Conservation (phyloP, 2,888 invertebrate species). For the Amblyteles armatorius region DNA sequence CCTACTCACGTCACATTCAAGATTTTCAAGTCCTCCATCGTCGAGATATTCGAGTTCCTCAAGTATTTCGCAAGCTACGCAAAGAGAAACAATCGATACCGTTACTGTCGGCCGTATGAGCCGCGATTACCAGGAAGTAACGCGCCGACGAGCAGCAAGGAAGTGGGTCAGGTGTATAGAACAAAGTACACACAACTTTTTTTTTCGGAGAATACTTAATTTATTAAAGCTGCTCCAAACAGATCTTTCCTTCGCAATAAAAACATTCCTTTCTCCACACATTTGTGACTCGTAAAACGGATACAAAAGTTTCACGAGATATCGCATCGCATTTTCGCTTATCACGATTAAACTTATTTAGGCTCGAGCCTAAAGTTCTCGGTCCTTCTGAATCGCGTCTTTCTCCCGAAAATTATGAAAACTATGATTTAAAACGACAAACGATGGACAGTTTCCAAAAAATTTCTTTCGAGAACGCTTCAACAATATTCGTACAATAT, state of each 20-base stretch:
- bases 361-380: neutral
- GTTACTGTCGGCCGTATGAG: constrained; percentile 2
- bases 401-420: neutral
- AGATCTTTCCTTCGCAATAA: neutral
- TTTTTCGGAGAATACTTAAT: constrained; percentile 41
- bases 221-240: constrained; percentile 27
- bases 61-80: constrained; percentile 88
- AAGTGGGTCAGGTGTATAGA: constrained; percentile 33
- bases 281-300: neutral
- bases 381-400: neutral
- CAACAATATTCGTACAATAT: constrained; percentile 13
- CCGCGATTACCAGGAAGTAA: constrained; percentile 22
- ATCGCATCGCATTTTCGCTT: neutral
- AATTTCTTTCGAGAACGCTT: constrained; percentile 1
- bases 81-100: constrained; percentile 53
- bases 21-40: constrained; percentile 88
- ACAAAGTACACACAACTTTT: constrained; percentile 7
- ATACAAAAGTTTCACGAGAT: neutral
- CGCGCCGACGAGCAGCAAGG: constrained; percentile 11
- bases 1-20: constrained; percentile 89
- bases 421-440: neutral
- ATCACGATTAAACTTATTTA: neutral
- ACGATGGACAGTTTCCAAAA: neutral
- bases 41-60: constrained; percentile 88
- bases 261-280: neutral